Conservation (phyloP, 2,797 vertebrate genomes). For the Carduelis carduelis region DNA sequence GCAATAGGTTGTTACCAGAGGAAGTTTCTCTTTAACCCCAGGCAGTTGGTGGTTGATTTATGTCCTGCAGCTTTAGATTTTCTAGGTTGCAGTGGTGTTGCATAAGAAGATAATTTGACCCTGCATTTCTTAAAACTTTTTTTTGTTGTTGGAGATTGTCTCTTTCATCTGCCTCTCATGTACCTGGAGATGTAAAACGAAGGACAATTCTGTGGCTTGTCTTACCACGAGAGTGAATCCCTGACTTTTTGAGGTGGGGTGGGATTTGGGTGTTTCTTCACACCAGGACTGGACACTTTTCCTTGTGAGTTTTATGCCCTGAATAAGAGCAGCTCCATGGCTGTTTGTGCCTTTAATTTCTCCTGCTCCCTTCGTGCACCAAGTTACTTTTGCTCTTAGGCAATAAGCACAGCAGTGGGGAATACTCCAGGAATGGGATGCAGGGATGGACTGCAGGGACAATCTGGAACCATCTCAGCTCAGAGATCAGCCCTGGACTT, state of each 20-base stretch:
- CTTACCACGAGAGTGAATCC: rapidly evolving
- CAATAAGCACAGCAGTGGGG: rapidly evolving
- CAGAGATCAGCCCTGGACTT: background rate
- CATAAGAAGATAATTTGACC: background rate
- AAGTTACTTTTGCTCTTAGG: background rate
- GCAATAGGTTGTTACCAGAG: background rate
- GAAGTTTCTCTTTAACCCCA: constrained; percentile 41
- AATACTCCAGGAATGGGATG: rapidly evolving
- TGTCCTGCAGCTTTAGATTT: constrained; percentile 22
- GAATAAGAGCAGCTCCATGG: rapidly evolving
- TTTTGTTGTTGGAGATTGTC: background rate
- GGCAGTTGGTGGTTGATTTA: constrained; percentile 61
- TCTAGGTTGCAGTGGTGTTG: background rate
- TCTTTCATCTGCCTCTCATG: rapidly evolving
- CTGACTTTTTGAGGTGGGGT: rapidly evolving
- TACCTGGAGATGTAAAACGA: rapidly evolving
- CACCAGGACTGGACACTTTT: rapidly evolving
- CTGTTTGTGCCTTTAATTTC: background rate
- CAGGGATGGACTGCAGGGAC: background rate
- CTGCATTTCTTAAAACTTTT: rapidly evolving
- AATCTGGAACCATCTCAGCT: background rate
- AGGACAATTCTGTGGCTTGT: rapidly evolving
- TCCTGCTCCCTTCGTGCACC: rapidly evolving
- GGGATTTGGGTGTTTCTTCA: background rate
- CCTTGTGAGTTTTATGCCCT: background rate